Evolutionary conservation across 2,888 invertebrate species (phyloP).

Genomic region (Brachylomia viminalis): DNA sequence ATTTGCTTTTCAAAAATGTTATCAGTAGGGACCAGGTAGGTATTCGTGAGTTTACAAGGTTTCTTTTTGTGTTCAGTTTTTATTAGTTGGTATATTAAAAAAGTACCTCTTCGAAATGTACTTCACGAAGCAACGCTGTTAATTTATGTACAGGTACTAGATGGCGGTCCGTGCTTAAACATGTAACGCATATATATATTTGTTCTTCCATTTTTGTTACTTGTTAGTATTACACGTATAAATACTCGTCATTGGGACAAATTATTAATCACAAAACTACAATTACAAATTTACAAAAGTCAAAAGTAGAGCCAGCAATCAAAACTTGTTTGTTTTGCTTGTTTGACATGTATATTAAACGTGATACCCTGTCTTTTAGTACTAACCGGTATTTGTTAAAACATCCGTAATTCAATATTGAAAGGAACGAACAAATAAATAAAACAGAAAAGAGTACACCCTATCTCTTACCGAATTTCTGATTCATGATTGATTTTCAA

Average conservation of each 20-base stretch:
- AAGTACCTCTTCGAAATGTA: constrained; percentile 58
- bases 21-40: too few species aligned
- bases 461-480: neutral
- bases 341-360: neutral
- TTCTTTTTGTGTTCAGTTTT: too few species aligned
- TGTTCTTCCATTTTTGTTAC: constrained; percentile 49
- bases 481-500: neutral
- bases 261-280: neutral
- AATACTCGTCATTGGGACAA: neutral
- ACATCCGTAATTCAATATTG: neutral
- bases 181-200: constrained; percentile 67
- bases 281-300: neutral
- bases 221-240: neutral
- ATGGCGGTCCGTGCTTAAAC: constrained; percentile 66
- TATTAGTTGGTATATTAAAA: too few species aligned
- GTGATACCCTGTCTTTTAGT: constrained; percentile 3
- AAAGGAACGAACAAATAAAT: neutral
- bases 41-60: neutral
- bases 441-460: neutral
- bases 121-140: constrained; percentile 50
- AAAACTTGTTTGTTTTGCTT: neutral
- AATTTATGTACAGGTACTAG: constrained; percentile 57
- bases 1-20: too few species aligned
- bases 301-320: neutral
- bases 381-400: too few species aligned